A percentile compares a stretch with the other conserved stretches of the same genome.
Evolutionary conservation across 2,888 invertebrate species (phyloP).

Genomic region (Fissipunctia ypsillon): DNA sequence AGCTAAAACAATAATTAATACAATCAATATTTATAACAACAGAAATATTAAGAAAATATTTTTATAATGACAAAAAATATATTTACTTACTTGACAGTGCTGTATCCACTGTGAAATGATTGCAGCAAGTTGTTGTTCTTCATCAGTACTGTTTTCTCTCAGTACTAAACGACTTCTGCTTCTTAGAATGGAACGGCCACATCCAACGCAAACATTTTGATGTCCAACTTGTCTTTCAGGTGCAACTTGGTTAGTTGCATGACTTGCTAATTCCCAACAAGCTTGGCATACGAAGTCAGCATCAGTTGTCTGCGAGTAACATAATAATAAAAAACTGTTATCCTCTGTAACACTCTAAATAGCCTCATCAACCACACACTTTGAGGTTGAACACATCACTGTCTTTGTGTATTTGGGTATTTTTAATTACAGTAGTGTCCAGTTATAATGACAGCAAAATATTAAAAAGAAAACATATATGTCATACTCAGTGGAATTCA

Average conservation of each 20-base stretch:
- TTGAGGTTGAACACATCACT: not conserved
- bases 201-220: too few species aligned
- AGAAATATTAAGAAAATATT: not conserved
- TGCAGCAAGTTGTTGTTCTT: conserved; percentile 27
- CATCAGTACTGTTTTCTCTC: conserved; percentile 24
- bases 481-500: too few species aligned
- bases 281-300: conserved; percentile 20
- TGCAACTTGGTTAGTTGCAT: conserved; percentile 21
- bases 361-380: not conserved
- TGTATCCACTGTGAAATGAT: conserved; percentile 29
- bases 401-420: not conserved
- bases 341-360: too few species aligned
- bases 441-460: conserved; percentile 1
- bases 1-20: too few species aligned
- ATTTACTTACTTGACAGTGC: conserved; percentile 1
- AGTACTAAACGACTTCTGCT: conserved; percentile 23
- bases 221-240: too few species aligned
- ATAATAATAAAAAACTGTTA: conserved; percentile 26
- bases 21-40: not conserved
- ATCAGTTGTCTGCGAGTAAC: conserved; percentile 27
- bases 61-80: not conserved
- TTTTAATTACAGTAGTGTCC: conserved; percentile 5
- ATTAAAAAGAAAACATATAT: not conserved
- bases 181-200: not conserved
- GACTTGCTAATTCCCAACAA: conserved; percentile 30